Evolutionary conservation across 1,140 invertebrate species (phyloP), one percentile per base, ranked within the genome.

Genomic region (Magallana angulata): DNA sequence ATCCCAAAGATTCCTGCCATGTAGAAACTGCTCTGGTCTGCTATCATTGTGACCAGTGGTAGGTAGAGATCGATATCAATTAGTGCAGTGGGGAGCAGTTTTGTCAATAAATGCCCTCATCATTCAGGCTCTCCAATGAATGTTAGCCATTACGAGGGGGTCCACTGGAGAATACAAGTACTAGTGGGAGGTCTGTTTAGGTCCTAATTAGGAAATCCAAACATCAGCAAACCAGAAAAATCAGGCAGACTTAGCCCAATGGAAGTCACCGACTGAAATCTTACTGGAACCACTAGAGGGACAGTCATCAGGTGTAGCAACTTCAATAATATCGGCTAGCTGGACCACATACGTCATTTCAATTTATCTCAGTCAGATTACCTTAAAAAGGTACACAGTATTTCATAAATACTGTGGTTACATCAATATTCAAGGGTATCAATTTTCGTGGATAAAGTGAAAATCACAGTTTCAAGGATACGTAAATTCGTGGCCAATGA

Each of bases 1-100:
- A 48, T 48, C 36, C 36, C 36, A 48, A 48, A 48, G 36, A 48
- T 48, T 48, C 36, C 36, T 48, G 36, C 36, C 36, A 48, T 48
- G 36, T 48, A 48, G 5, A 48, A 48, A 4, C 36, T 48, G 36
- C 60, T 64, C 24, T 76, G 12, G 18, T 76, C 24, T 7, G 24
- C 24, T 36, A 76, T 76, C 68, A 76, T 76, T 76, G 48, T 30
- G 68, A 30, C 24, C 68, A 76, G 68, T 76, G 68, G 68, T 30
- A 76, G 8, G 68, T 9, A 12, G 24, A 76, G 68, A 76, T 76
- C 68, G 24, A 76, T 76, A 76, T 76, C 68, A 76, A 76, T 76
- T 76, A 76, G 24, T 76, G 68, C 68, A 30, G 68, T 76, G 68
- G 68, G 24, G 68, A 76, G 68, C 68, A 76, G 68, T 76, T 76